A percentile compares a stretch with the other conserved stretches of the same genome.
These are phyloP conservation scores for Plodia interpunctella DNA, from an alignment of 1,140 invertebrate genomes.

Conservation along the genomic window DNA sequence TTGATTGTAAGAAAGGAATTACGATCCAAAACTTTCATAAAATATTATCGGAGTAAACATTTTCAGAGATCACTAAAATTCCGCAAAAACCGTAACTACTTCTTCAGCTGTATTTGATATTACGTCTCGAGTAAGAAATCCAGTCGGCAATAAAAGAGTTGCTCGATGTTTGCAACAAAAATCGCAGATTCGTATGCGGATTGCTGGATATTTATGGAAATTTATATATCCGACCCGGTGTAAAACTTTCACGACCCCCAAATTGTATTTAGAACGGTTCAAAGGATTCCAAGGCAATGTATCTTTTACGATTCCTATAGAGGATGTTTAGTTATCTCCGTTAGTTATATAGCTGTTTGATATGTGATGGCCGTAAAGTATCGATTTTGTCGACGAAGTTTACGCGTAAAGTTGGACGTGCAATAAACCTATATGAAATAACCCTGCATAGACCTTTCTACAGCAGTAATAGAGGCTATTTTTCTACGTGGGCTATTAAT, in stretches of 20 bases:
- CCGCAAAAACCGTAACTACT: background rate
- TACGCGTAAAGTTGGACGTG: too few relatives aligned
- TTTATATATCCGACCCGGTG: conserved; percentile 29
- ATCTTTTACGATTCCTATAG: conserved; percentile 5
- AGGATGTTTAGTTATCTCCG: conserved; percentile 4
- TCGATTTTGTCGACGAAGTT: background rate
- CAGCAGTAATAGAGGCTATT: too few relatives aligned
- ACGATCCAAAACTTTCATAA: too few relatives aligned
- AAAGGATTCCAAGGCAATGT: conserved; percentile 6
- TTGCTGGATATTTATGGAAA: conserved; percentile 29
- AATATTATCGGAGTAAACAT: too few relatives aligned
- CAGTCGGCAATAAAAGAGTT: conserved; percentile 13
- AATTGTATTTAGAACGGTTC: conserved; percentile 29
- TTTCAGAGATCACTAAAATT: background rate
- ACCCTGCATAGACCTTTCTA: too few relatives aligned
- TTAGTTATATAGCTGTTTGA: conserved; percentile 2
- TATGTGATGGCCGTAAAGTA: background rate
- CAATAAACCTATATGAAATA: too few relatives aligned
- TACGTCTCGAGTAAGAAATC: conserved; percentile 7
- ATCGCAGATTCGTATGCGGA: conserved; percentile 16
- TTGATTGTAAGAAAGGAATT: too few relatives aligned
- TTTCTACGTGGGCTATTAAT: too few relatives aligned
- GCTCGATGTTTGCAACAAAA: conserved; percentile 8
- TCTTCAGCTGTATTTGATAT: background rate
- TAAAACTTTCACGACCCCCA: conserved; percentile 30